These are phyloP conservation scores for Arctopsyche grandis DNA, from an alignment of 1,140 invertebrate species.

Conservation along the genomic window DNA sequence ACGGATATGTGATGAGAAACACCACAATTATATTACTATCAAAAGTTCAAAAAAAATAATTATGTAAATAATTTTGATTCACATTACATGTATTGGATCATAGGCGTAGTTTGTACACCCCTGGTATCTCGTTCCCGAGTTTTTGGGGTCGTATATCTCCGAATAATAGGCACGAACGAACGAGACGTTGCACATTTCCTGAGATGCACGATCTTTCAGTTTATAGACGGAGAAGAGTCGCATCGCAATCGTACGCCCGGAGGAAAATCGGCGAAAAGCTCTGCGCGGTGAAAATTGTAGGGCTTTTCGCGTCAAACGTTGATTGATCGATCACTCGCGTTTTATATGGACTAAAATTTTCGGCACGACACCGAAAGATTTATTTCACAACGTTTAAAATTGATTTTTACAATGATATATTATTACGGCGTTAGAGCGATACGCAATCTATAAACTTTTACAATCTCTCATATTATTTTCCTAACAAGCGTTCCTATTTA, in stretches of 20 bases:
- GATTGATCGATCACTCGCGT: constrained; percentile 6
- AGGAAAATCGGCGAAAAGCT: not conserved
- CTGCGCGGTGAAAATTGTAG: not conserved
- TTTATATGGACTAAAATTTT: not conserved
- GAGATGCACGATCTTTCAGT: not conserved
- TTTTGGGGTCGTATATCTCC: not conserved
- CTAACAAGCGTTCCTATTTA: no score
- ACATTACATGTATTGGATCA: no score
- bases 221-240: not conserved
- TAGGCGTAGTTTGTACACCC: no score
- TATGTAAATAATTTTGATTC: no score
- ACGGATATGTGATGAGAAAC: no score
- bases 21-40: no score
- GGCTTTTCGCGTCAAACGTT: not conserved
- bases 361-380: not conserved
- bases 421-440: not conserved
- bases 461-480: no score
- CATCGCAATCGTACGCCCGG: not conserved
- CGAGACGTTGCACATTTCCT: not conserved
- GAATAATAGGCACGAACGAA: constrained; percentile 10
- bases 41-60: no score
- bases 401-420: not conserved
- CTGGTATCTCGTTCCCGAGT: not conserved
- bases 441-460: not conserved
- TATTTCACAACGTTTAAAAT: not conserved